These are phyloP conservation scores for Drosophila crucigera DNA, from an alignment of 2,888 invertebrate genomes.

Conservation along the genomic window DNA sequence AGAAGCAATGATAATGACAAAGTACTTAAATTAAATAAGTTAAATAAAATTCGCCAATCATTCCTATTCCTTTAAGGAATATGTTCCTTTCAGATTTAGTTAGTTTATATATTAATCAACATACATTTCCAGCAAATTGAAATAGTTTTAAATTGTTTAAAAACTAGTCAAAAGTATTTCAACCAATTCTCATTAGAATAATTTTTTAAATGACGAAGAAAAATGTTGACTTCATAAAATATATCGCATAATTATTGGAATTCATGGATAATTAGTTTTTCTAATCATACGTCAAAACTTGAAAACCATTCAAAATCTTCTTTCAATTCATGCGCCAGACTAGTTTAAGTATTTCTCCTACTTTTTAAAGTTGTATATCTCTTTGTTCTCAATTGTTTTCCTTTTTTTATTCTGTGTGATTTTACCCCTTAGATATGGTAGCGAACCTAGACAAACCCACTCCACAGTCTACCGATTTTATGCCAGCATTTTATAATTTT, in stretches of 20 bases:
- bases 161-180: neutral
- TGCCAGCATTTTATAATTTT: slow-evolving; percentile 43
- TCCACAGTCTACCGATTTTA: slow-evolving; percentile 41
- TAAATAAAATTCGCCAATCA: too few relatives aligned
- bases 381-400: neutral
- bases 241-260: neutral
- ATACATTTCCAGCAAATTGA: neutral
- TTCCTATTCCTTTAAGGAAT: neutral
- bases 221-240: neutral
- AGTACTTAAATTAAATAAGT: neutral
- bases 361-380: neutral
- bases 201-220: neutral
- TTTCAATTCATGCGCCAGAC: slow-evolving; percentile 15
- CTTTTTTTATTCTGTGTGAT: slow-evolving; percentile 4
- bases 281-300: neutral
- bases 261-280: neutral
- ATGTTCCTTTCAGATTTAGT: neutral
- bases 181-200: neutral
- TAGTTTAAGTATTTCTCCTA: neutral
- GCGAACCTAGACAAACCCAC: slow-evolving; percentile 34
- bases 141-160: neutral
- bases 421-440: slow-evolving; percentile 59
- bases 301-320: neutral
- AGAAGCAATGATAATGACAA: neutral
- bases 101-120: neutral